Evolutionary conservation across 2,888 invertebrate genomes (phyloP).

Genomic region (Trachelus iudaicus): DNA sequence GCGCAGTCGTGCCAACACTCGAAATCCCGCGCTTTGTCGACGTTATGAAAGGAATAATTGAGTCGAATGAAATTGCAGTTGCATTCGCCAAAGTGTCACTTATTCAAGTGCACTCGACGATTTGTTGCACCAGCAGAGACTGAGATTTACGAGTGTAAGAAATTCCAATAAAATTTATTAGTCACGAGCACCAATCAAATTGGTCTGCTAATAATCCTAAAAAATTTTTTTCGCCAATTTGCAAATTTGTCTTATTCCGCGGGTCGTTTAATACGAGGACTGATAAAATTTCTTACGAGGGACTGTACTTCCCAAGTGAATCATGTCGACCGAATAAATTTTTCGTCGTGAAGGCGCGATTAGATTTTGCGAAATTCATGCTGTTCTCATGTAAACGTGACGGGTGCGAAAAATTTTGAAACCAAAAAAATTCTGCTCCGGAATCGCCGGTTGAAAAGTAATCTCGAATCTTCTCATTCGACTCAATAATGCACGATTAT

Average conservation of each 20-base stretch:
- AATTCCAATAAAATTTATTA: neutral
- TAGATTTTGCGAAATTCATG: neutral
- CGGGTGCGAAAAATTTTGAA: neutral
- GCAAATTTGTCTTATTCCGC: neutral
- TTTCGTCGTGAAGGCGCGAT: neutral
- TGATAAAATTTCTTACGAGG: neutral
- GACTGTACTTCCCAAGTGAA: neutral
- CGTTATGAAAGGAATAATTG: neutral
- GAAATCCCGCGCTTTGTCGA: neutral
- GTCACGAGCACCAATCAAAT: neutral
- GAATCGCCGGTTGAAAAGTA: neutral
- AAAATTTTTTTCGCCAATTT: neutral
- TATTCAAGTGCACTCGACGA: neutral
- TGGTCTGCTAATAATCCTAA: neutral
- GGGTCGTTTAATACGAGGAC: too few relatives aligned
- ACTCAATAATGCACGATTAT: neutral
- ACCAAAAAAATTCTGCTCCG: too few relatives aligned
- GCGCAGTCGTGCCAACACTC: neutral
- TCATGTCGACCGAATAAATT: neutral
- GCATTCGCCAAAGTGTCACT: neutral
- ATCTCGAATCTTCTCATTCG: neutral
- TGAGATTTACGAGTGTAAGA: neutral
- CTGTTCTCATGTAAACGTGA: neutral
- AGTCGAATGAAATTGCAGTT: neutral
- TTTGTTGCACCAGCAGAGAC: neutral